Base-by-base conservation (phyloP, 2,113 vertebrate genomes). In the Actenoides hombroni region DNA sequence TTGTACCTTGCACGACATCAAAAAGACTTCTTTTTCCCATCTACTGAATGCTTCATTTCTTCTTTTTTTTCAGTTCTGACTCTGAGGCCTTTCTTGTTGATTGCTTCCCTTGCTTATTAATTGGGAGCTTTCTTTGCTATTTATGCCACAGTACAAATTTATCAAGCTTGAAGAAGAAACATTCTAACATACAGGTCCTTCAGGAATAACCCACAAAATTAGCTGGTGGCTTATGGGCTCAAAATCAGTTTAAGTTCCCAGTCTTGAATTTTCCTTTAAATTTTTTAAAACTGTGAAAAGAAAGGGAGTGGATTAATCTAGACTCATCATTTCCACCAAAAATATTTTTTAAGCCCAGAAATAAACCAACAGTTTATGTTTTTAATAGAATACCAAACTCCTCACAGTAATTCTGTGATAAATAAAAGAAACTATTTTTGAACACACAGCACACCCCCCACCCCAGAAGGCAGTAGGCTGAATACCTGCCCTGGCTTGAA, bases 401-500 rank as follows among this genome's bases (percentile, higher is more conserved):
- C 13, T 83, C 14, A 54, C 8, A 23, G 13, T 48, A 87, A 57
- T 10, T 39, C 39, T 49, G 49, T 24, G 5, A 37, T 21, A 16
- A 64, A 33, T 69, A 59, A 79, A 61, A 12, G 0, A 49, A 26
- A 29, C 2, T 1, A 9, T 33, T 59, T 78, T 74, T 79, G 24
- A 57, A 48, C 9, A 54, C 3, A 35, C 1, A 37, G 14, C 16
- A 71, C 5, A 24, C 1, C 6, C 3, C 18, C 9, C 7, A 25
- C 7, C 17, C 11, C 6, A 23, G 37, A 79, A 92, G 37, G 40
- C 13, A 35, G 16, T 13, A 2, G 3, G 6, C 14, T 65, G 48
- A 85, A 54, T 39, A 89, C 4, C 19, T 82, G 37, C 9, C n/a
- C 42, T 53, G 40, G 4, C 16, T 88, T 60, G 40, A 61, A 11